Evolutionary conservation across 2,113 vertebrate genomes (phyloP).

Genomic region (Dipodomys merriami): DNA sequence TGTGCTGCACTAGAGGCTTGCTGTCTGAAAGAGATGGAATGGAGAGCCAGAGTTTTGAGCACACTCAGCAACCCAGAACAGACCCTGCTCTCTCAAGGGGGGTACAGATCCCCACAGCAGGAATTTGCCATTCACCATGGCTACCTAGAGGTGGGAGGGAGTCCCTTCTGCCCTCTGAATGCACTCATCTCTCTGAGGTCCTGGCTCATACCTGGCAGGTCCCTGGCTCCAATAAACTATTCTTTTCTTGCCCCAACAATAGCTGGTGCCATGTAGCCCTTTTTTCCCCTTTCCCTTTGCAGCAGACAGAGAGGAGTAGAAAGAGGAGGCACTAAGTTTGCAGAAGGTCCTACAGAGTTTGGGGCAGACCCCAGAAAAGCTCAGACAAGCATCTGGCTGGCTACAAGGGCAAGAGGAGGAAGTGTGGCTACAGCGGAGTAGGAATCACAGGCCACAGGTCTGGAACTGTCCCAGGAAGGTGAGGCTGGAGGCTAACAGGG

Average conservation of each 20-base stretch:
- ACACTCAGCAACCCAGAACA: background rate
- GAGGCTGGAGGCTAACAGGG: background rate
- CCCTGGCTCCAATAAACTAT: background rate
- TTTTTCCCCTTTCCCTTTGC: conserved; percentile 51
- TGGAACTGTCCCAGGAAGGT: conserved; percentile 47
- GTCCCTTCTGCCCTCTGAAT: background rate
- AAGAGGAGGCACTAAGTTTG: conserved; percentile 86
- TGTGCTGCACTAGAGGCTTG: conserved; percentile 64
- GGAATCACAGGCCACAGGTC: background rate
- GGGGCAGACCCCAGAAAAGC: conserved; percentile 84
- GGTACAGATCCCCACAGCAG: background rate
- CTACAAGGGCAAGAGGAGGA: conserved; percentile 77
- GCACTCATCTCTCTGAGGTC: background rate
- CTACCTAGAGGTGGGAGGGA: accelerated
- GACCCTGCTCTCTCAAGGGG: conserved; percentile 79
- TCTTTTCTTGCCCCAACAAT: background rate
- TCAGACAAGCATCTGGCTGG: conserved; percentile 82
- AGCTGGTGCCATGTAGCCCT: background rate
- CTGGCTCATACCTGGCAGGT: background rate
- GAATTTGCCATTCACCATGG: background rate
- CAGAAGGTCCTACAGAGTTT: conserved; percentile 86
- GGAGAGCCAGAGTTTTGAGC: conserved; percentile 61
- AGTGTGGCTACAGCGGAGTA: conserved; percentile 45
- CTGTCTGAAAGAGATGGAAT: conserved; percentile 75
- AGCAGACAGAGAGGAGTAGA: conserved; percentile 91